Evolutionary conservation across 2,888 invertebrate genomes (phyloP).

Genomic region (Cephus sareptanus): DNA sequence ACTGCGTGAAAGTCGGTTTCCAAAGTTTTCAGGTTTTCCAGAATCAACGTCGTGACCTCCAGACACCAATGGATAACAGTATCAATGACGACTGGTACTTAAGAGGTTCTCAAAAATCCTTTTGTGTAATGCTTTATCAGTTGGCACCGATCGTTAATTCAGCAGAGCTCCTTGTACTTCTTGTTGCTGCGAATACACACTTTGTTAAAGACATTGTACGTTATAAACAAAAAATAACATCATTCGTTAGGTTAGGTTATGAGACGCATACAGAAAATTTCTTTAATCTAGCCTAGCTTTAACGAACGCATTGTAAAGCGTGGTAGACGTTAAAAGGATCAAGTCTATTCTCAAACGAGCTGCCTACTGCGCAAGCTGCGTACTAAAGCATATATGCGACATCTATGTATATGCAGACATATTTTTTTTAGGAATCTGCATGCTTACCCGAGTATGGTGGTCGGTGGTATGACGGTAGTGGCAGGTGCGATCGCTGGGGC

Average conservation of each 20-base stretch:
- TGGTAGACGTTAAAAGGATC: not conserved
- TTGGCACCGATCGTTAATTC: not conserved
- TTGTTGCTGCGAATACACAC: not conserved
- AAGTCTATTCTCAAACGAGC: not conserved
- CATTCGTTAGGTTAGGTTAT: too few relatives aligned
- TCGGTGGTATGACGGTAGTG: conserved; percentile 54
- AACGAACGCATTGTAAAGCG: not conserved
- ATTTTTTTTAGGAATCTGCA: not conserved
- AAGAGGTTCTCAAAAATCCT: not conserved
- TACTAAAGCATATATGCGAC: not conserved
- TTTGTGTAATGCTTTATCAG: not conserved
- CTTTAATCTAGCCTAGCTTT: not conserved
- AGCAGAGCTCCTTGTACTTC: not conserved
- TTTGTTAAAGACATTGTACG: not conserved
- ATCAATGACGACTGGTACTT: not conserved
- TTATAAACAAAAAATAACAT: not conserved
- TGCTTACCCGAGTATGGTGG: conserved; percentile 60
- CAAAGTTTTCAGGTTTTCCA: not conserved
- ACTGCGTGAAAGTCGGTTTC: not conserved
- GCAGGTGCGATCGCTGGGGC: conserved; percentile 71
- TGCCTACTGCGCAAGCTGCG: not conserved
- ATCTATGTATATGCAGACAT: not conserved
- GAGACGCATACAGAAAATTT: not conserved
- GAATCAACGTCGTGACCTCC: not conserved
- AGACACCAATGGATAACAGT: not conserved